These are phyloP conservation scores for Zaprionus gabonicus DNA, from an alignment of 1,140 invertebrate species.

Conservation along the genomic window DNA sequence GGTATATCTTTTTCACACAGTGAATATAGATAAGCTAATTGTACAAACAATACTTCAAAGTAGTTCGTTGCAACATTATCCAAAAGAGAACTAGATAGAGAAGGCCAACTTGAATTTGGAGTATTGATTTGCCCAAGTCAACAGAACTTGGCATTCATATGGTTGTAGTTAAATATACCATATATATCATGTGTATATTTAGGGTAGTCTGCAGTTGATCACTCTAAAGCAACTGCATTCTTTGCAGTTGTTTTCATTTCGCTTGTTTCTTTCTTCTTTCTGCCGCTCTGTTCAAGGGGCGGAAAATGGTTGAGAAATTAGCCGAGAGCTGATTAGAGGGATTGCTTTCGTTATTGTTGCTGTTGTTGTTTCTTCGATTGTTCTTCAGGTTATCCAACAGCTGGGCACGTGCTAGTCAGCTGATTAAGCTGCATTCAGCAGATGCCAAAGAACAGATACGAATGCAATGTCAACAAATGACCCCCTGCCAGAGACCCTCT, in stretches of 20 bases:
- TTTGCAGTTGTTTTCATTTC: neutral
- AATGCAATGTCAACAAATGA: neutral
- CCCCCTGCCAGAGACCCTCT: neutral
- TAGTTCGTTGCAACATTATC: too few relatives aligned
- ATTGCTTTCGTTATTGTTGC: neutral
- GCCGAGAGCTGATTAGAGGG: neutral
- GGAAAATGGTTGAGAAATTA: constrained; percentile 24
- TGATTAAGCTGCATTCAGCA: constrained; percentile 30
- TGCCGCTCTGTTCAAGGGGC: constrained; percentile 8
- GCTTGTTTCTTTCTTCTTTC: neutral
- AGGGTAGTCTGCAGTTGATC: neutral
- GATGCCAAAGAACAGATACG: constrained; percentile 7
- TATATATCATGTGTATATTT: neutral
- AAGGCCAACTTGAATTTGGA: too few relatives aligned
- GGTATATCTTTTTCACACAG: neutral
- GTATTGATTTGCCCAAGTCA: neutral
- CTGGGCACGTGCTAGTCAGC: constrained; percentile 33
- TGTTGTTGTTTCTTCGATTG: constrained; percentile 2
- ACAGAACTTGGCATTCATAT: too few relatives aligned
- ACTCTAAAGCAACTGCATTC: neutral
- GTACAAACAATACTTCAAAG: too few relatives aligned
- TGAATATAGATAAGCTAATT: too few relatives aligned
- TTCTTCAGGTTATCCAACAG: constrained; percentile 16
- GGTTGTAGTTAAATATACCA: too few relatives aligned
- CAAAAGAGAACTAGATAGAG: too few relatives aligned